Conservation (phyloP, 2,113 vertebrate genomes). For the Phalacrocorax pelagicus region DNA sequence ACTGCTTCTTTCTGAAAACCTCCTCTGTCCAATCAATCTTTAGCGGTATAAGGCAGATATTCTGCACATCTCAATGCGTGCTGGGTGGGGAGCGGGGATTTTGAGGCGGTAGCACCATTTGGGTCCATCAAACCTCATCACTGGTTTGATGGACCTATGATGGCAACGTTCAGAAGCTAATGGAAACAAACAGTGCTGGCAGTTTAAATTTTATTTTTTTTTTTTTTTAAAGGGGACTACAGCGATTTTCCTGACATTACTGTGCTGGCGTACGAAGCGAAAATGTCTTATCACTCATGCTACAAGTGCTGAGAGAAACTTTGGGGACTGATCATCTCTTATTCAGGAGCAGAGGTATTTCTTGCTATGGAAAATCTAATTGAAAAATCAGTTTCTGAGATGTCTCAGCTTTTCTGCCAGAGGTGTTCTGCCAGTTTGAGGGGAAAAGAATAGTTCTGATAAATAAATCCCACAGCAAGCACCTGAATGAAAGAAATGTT, state of each 20-base stretch:
- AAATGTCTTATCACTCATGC: neutral
- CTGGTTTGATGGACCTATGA: neutral
- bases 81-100: accelerated
- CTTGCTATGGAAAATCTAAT: neutral
- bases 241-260: neutral
- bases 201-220: neutral
- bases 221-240: neutral
- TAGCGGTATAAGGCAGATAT: neutral
- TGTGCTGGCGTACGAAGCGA: neutral
- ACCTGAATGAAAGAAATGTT: neutral
- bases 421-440: neutral
- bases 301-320: neutral
- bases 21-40: neutral
- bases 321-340: neutral
- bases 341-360: neutral
- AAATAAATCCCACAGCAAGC: neutral
- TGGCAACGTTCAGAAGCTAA: neutral
- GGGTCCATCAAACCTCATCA: neutral
- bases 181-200: neutral
- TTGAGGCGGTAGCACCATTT: accelerated
- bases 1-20: neutral
- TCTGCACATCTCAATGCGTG: accelerated
- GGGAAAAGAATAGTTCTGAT: neutral
- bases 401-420: neutral
- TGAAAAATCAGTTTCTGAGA: neutral